Percentiles rank a stretch among this genome's conserved stretches.
Evolutionary conservation across 2,113 vertebrate genomes (phyloP).

Genomic region (Hippocampus mohnikei): DNA sequence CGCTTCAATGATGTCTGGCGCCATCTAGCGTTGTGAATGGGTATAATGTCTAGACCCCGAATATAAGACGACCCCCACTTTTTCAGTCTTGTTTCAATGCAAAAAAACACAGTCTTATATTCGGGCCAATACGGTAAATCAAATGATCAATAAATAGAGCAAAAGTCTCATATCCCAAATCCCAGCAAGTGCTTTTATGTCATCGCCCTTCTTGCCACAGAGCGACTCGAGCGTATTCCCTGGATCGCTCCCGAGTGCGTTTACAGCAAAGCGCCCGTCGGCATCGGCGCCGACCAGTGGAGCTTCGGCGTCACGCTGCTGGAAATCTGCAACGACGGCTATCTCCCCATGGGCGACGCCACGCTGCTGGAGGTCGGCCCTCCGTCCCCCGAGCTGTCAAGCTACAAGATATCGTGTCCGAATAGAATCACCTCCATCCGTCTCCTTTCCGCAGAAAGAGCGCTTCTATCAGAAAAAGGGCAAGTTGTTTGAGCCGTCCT

Average conservation of each 20-base stretch:
- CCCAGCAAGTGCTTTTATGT: background rate
- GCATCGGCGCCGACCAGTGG: conserved; percentile 82
- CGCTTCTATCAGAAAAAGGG: conserved; percentile 83
- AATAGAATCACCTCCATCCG: background rate
- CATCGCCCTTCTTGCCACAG: conserved; percentile 51
- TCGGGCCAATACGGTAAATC: background rate
- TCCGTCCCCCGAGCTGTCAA: too few relatives aligned
- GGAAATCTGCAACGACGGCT: conserved; percentile 89
- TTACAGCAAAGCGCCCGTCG: conserved; percentile 52
- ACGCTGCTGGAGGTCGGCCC: conserved; percentile 76
- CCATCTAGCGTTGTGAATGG: too few relatives aligned
- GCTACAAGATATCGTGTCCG: background rate
- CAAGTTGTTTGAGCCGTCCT: conserved; percentile 76
- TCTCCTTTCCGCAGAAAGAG: conserved; percentile 78
- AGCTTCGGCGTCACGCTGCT: conserved; percentile 87
- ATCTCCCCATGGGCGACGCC: conserved; percentile 77
- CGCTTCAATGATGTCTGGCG: too few relatives aligned
- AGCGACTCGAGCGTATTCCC: conserved; percentile 86
- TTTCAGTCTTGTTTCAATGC: too few relatives aligned
- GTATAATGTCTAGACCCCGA: too few relatives aligned
- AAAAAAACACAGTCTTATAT: too few relatives aligned
- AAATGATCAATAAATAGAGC: background rate
- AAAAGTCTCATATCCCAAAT: background rate
- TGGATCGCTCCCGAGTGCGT: conserved; percentile 92
- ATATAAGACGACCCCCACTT: too few relatives aligned